These are phyloP conservation scores for Lasiommata megera DNA, from an alignment of 2,888 invertebrate genomes.

Conservation along the genomic window DNA sequence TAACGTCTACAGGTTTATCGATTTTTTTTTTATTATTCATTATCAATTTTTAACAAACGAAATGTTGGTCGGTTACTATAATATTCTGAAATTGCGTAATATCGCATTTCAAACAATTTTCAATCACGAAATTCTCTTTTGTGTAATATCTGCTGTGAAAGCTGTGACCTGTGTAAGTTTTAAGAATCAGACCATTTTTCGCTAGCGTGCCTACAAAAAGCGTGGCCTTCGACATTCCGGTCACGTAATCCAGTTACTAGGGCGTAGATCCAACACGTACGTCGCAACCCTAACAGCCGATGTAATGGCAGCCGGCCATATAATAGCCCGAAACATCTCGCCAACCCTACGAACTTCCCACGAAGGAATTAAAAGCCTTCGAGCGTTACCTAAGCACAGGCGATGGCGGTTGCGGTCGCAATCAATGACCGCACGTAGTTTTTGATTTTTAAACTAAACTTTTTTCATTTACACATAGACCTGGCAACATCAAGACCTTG, in stretches of 20 bases:
- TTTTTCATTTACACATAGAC: too few species aligned
- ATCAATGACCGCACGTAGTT: too few species aligned
- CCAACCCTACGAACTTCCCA: conserved; percentile 51
- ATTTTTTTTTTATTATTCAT: too few species aligned
- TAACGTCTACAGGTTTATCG: too few species aligned
- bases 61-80: too few species aligned
- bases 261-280: conserved; percentile 73
- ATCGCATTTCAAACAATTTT: not conserved
- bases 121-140: not conserved
- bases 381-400: conserved; percentile 34
- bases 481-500: too few species aligned
- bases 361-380: conserved; percentile 74
- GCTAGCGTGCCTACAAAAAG: conserved; percentile 20
- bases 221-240: conserved; percentile 47
- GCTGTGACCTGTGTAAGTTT: conserved; percentile 10
- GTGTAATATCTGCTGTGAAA: not conserved
- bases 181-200: conserved; percentile 17
- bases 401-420: too few species aligned
- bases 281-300: conserved; percentile 63
- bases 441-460: too few species aligned
- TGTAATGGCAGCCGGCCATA: conserved; percentile 63
- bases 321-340: conserved; percentile 62
- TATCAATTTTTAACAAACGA: too few species aligned
- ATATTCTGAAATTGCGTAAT: too few species aligned
- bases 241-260: conserved; percentile 73